Percentiles rank a stretch among this genome's conserved stretches.
Conservation (phyloP, 2,113 vertebrate species). For the Phyllostomus discolor region DNA sequence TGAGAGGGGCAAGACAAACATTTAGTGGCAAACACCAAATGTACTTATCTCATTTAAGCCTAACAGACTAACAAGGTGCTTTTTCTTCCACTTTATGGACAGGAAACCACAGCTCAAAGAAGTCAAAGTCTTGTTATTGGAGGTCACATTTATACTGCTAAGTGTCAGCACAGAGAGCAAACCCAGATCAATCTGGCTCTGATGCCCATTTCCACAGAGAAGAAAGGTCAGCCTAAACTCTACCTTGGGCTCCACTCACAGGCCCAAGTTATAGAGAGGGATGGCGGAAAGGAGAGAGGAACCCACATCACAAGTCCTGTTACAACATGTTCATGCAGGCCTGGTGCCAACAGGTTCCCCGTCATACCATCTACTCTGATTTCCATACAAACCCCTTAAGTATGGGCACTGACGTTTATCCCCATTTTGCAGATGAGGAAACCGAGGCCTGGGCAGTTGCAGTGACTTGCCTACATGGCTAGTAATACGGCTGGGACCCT, state of each 20-base stretch:
- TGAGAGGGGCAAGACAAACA: neutral
- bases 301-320: neutral
- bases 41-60: neutral
- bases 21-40: neutral
- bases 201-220: neutral
- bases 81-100: neutral
- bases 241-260: neutral
- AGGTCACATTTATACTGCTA: neutral
- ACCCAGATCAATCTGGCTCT: neutral
- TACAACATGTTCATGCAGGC: rapidly evolving
- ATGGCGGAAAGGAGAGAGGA: neutral
- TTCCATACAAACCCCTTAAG: neutral
- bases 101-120: neutral
- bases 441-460: neutral
- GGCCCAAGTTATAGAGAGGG: neutral
- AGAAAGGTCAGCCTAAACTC: neutral
- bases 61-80: neutral
- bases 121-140: neutral
- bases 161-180: neutral
- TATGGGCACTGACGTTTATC: neutral
- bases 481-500: neutral
- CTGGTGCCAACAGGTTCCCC: neutral
- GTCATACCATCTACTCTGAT: neutral
- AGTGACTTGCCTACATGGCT: neutral
- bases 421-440: neutral